Evolutionary conservation across 23 tunicate species (phyloP), one percentile per base, ranked within the genome.

Genomic region (Styela plicata): DNA sequence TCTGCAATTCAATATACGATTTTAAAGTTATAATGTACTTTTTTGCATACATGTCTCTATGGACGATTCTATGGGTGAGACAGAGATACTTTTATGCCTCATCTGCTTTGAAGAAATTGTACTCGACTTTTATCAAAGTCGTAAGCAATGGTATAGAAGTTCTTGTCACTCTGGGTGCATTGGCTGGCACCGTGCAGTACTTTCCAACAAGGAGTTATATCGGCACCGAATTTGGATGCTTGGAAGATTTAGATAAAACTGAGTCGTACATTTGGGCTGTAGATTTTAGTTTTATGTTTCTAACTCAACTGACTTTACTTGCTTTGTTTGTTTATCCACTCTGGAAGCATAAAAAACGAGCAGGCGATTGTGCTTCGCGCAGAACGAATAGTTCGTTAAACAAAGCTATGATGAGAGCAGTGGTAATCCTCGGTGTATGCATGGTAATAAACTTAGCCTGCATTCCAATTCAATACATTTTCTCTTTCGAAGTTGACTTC

Each of bases 21-120:
- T 26, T 21, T 29, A 30, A n/a, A 21, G 77, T 71, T 7, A 17
- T 30, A 2, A 30, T 34, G 24, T 71, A 71, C 29, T 33, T 34
- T 3, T 71, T 27, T 32, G 34, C 37, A 18, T 71, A 27, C 29
- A 19, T 71, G 29, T 71, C 77, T 71, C 77, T 71, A 3, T 71
- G 77, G 77, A 71, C 77, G 3, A 71, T 71, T 29, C 34, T 71
- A 5, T 71, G 77, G 77, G 24, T 71, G 36, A 5, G 77, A 30
- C 34, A 28, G 3, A 31, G 77, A 34, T 71, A 27, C 7, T 28
- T 71, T 28, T 71, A 71, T 32, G 18, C 32, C 36, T 71, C 77
- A 22, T 34, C 77, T 13, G 36, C 32, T 71, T 29, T 71, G 35
- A 71, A 19, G 17, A 34, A 71, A 36, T 28, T 32, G 37, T 19